phyloP scores from a whole-genome alignment of 2,113 vertebrate genomes.

The Nematolebias whitei region DNA sequence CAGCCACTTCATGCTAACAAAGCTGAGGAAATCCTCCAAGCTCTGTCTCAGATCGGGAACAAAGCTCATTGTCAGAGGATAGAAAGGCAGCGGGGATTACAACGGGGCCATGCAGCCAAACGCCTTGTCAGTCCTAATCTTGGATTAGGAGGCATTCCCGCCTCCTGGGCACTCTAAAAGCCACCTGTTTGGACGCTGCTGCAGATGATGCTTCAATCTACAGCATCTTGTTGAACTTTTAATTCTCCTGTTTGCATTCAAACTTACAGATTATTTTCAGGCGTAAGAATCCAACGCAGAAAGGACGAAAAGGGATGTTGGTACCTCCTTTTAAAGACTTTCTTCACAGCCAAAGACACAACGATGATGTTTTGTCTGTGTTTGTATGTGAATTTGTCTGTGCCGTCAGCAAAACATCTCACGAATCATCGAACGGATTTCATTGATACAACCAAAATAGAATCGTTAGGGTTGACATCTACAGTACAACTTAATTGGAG shows the following conservation, averaged over 20 bases:
- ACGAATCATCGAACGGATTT: no score
- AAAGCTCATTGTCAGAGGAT: constrained; percentile 69
- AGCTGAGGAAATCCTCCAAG: constrained; percentile 48
- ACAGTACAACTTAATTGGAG: no score
- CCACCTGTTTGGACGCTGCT: constrained; percentile 70
- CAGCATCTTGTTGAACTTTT: constrained; percentile 34
- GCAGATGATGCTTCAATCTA: constrained; percentile 47
- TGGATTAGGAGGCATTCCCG: constrained; percentile 63
- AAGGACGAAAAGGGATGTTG: no score
- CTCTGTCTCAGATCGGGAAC: constrained; percentile 52
- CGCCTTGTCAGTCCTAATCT: constrained; percentile 73
- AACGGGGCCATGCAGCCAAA: constrained; percentile 59
- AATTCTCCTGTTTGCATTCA: constrained; percentile 40
- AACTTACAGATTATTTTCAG: constrained; percentile 5
- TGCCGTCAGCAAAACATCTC: no score
- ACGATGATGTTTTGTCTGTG: no score
- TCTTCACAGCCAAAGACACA: no score
- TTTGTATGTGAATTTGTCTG: no score
- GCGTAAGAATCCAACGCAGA: neutral
- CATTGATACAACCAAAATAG: no score
- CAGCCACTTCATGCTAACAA: constrained; percentile 50
- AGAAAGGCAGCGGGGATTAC: constrained; percentile 67
- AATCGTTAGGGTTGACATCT: no score
- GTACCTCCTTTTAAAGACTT: no score
- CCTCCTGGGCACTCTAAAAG: constrained; percentile 65